These are phyloP conservation scores for Campoletis raptor DNA, from an alignment of 2,888 invertebrate genomes.

Conservation along the genomic window DNA sequence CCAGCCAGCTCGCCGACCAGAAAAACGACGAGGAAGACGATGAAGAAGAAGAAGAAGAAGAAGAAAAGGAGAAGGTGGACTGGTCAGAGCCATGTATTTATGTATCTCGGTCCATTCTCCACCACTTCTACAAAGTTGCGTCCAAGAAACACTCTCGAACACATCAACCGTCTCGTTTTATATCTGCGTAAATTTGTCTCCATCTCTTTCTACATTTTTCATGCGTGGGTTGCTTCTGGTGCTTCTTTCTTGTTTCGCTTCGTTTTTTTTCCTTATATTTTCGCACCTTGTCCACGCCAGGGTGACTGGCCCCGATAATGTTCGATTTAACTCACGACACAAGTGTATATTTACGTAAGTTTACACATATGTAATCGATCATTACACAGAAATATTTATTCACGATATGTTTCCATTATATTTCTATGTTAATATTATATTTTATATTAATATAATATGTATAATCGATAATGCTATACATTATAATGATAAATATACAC, in stretches of 20 bases:
- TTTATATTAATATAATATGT: neutral
- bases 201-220: neutral
- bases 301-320: constrained; percentile 60
- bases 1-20: constrained; percentile 55
- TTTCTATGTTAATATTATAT: neutral
- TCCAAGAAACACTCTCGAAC: constrained; percentile 48
- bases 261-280: constrained; percentile 30
- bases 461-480: neutral
- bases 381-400: neutral
- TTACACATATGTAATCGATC: neutral
- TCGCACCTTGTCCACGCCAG: constrained; percentile 61
- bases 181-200: constrained; percentile 33
- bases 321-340: constrained; percentile 38
- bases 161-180: constrained; percentile 43
- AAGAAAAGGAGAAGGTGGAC: constrained; percentile 42
- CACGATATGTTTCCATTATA: neutral
- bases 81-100: constrained; percentile 60
- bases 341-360: constrained; percentile 11
- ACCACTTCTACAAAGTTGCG: constrained; percentile 29
- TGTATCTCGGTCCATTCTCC: constrained; percentile 58
- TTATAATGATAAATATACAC: neutral
- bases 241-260: constrained; percentile 44
- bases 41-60: constrained; percentile 32
- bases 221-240: constrained; percentile 61
- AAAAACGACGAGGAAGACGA: constrained; percentile 38